A percentile compares a stretch with the other conserved stretches of the same genome.
These are phyloP conservation scores for Phrynocephalus guinanensis DNA, from an alignment of 2,797 vertebrate species.

Conservation along the genomic window DNA sequence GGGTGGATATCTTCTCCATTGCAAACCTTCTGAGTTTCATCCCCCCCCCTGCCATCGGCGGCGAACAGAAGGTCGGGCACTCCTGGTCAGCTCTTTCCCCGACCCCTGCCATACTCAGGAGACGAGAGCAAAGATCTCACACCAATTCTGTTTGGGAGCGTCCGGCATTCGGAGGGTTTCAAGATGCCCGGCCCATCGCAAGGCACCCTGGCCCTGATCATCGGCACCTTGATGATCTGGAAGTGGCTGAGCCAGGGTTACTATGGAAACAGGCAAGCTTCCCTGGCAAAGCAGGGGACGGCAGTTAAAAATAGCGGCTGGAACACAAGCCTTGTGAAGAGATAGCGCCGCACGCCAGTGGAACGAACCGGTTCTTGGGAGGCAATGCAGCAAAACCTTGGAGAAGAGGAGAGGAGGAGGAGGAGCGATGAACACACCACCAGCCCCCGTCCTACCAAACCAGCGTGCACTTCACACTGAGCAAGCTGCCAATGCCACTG, in stretches of 20 bases:
- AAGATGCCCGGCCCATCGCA: accelerated
- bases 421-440: too few species aligned
- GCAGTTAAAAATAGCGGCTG: conserved; percentile 44
- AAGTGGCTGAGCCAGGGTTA: conserved; percentile 55
- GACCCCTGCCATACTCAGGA: too few species aligned
- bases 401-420: neutral
- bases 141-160: neutral
- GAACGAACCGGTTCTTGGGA: neutral
- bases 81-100: too few species aligned
- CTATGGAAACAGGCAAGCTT: conserved; percentile 68
- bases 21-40: neutral
- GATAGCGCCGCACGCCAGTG: conserved; percentile 8
- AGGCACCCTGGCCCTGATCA: neutral
- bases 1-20: neutral
- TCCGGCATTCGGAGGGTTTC: neutral
- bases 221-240: neutral
- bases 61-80: too few species aligned
- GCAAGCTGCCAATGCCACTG: too few species aligned
- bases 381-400: neutral
- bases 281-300: conserved; percentile 31
- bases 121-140: neutral
- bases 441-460: neutral
- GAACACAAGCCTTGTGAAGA: conserved; percentile 39
- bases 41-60: neutral
- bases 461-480: too few species aligned